These are phyloP conservation scores for Diprion similis DNA, from an alignment of 1,140 invertebrate species.

Conservation along the genomic window DNA sequence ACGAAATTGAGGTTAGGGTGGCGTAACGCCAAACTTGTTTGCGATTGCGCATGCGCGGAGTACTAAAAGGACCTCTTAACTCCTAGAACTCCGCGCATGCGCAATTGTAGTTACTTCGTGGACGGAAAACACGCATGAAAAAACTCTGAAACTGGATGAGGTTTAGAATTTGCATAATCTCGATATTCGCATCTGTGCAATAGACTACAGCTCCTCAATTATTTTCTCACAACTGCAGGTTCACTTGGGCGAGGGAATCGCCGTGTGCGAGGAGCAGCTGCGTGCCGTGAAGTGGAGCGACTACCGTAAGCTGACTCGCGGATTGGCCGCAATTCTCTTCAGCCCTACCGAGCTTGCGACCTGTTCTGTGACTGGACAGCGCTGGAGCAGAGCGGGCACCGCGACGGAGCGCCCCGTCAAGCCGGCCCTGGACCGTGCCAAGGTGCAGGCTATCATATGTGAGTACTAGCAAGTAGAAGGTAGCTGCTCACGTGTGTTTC, in stretches of 20 bases:
- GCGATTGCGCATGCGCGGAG: no score
- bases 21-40: no score
- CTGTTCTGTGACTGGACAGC: slow-evolving; percentile 76
- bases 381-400: slow-evolving; percentile 75
- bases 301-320: slow-evolving; percentile 74
- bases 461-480: slow-evolving; percentile 42
- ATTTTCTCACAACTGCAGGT: slow-evolving; percentile 58
- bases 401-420: slow-evolving; percentile 73
- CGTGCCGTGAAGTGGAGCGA: slow-evolving; percentile 76
- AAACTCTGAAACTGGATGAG: no score
- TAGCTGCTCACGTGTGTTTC: no score
- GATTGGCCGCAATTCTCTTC: slow-evolving; percentile 75
- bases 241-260: slow-evolving; percentile 74
- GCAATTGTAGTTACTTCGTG: no score
- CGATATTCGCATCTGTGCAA: no score
- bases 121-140: no score
- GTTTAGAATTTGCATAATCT: no score
- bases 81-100: no score
- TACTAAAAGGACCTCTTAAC: no score
- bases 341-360: slow-evolving; percentile 75
- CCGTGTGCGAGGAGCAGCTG: slow-evolving; percentile 73
- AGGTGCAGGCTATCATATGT: slow-evolving; percentile 78
- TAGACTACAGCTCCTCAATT: not conserved
- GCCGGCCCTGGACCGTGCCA: slow-evolving; percentile 72
- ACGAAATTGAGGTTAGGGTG: no score